Evolutionary conservation across 2,797 vertebrate species (phyloP).

Genomic region (Enteromius argenteus): DNA sequence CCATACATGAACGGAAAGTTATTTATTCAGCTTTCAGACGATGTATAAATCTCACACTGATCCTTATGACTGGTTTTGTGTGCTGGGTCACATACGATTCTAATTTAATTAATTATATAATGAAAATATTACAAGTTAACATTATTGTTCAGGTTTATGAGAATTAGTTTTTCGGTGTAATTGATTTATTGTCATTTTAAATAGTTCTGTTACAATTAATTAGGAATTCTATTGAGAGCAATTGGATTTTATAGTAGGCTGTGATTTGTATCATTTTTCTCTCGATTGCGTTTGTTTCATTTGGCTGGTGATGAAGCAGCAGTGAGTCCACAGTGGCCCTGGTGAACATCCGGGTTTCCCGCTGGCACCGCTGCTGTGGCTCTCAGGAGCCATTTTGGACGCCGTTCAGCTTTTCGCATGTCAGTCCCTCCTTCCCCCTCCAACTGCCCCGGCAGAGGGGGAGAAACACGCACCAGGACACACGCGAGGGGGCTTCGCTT

Average conservation of each 20-base stretch:
- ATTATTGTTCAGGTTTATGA: too few species aligned
- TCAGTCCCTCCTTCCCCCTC: conserved; percentile 75
- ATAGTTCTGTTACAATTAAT: background rate
- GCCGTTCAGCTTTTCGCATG: conserved; percentile 83
- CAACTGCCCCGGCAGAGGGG: conserved; percentile 66
- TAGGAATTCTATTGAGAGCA: background rate
- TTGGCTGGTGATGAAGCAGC: background rate
- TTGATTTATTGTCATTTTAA: background rate
- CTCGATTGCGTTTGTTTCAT: background rate
- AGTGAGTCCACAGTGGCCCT: conserved; percentile 1
- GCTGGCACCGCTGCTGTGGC: conserved; percentile 80
- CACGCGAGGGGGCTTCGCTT: conserved; percentile 15
- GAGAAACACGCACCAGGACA: background rate
- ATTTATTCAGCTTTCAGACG: too few species aligned
- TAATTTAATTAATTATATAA: background rate
- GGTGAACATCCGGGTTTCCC: conserved; percentile 92
- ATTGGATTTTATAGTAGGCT: background rate
- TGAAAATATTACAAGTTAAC: background rate
- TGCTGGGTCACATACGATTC: too few species aligned
- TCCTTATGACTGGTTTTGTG: too few species aligned
- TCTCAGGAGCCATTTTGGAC: conserved; percentile 95
- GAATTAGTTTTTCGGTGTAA: background rate
- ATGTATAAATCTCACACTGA: too few species aligned
- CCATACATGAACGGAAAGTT: too few species aligned
- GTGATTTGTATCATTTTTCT: background rate